A percentile compares a stretch with the other conserved stretches of the same genome.
These are phyloP conservation scores for Oncorhynchus clarkii DNA, from an alignment of 2,113 vertebrate genomes.

Conservation along the genomic window DNA sequence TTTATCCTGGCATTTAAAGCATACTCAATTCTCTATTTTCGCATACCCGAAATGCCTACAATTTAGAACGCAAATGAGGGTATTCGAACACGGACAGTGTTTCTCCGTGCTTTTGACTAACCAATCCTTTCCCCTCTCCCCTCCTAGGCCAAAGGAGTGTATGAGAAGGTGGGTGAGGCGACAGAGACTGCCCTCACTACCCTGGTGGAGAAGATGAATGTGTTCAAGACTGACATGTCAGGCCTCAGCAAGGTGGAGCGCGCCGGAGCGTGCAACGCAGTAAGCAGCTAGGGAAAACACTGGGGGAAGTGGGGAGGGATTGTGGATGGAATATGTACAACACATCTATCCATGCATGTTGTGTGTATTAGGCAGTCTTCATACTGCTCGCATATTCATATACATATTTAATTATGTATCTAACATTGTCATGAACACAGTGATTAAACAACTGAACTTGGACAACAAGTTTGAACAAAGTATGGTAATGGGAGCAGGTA, in stretches of 20 bases:
- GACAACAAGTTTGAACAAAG: not conserved
- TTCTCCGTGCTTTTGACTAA: not conserved
- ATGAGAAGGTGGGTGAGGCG: slow-evolving; percentile 97
- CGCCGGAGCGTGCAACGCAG: slow-evolving; percentile 86
- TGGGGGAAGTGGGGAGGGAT: not conserved
- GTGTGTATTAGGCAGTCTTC: too few species aligned
- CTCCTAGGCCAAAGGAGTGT: slow-evolving; percentile 85
- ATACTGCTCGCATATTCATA: too few species aligned
- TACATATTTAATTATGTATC: too few species aligned
- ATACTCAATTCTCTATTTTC: too few species aligned
- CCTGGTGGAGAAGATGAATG: slow-evolving; percentile 98
- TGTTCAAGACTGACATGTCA: slow-evolving; percentile 84
- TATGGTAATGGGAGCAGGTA: not conserved
- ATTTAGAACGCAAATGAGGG: too few species aligned
- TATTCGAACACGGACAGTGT: too few species aligned
- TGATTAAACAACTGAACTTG: too few species aligned
- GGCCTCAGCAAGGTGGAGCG: slow-evolving; percentile 86
- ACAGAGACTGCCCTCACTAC: slow-evolving; percentile 95
- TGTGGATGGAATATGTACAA: not conserved
- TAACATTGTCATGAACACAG: too few species aligned
- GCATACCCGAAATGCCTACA: too few species aligned
- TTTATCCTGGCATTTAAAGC: too few species aligned
- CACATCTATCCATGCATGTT: too few species aligned
- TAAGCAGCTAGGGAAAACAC: slow-evolving; percentile 59
- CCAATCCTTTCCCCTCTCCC: not conserved